A percentile compares a stretch with the other conserved stretches of the same genome.
These are phyloP conservation scores for Actinia tenebrosa DNA, from an alignment of 64 coral and sea anemone genomes.

Conservation along the genomic window DNA sequence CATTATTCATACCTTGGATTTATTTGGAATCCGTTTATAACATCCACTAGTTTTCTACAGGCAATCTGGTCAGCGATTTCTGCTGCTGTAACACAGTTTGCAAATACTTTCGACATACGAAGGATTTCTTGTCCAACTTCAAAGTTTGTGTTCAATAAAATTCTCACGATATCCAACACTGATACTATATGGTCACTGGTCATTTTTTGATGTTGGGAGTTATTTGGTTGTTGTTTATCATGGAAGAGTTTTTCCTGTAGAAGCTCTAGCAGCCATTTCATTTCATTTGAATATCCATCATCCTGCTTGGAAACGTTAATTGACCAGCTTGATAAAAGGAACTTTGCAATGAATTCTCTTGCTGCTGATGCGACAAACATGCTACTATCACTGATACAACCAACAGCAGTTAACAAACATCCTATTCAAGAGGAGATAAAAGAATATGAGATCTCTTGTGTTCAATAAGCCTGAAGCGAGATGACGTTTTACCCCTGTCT, in stretches of 20 bases:
- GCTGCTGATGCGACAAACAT: constrained; percentile 57
- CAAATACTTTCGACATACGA: constrained; percentile 19
- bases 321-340: constrained; percentile 12
- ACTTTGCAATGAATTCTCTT: constrained; percentile 42
- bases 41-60: constrained; percentile 47
- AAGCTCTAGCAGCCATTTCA: neutral
- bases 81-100: constrained; percentile 3
- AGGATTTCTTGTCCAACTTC: constrained; percentile 33
- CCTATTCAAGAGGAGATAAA: neutral
- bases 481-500: too few species aligned
- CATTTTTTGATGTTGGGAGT: neutral
- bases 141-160: constrained; percentile 23
- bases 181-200: neutral
- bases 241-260: neutral
- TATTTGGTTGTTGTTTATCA: neutral
- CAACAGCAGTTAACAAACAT: constrained; percentile 13
- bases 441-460: neutral
- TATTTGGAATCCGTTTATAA: constrained; percentile 28
- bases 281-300: neutral
- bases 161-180: constrained; percentile 31
- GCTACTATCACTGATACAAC: constrained; percentile 34
- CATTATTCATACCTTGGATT: constrained; percentile 14
- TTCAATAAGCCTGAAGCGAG: too few species aligned
- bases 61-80: neutral
- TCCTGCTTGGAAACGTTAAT: neutral